Evolutionary conservation across 2,797 vertebrate genomes (phyloP).

Genomic region (Cuculus canorus): DNA sequence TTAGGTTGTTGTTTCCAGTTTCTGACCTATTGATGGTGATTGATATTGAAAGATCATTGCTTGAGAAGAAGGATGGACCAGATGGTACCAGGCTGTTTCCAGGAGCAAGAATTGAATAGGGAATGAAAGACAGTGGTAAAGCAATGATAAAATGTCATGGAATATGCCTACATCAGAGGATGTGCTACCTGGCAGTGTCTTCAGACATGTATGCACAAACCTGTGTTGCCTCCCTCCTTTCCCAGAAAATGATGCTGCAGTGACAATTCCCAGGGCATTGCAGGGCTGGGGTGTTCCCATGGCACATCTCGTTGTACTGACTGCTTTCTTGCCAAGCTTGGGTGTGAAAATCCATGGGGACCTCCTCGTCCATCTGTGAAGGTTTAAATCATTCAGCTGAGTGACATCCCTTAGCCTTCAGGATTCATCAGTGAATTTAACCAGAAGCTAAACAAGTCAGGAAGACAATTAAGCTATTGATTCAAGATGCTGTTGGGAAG

Average conservation of each 20-base stretch:
- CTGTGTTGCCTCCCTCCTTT: neutral
- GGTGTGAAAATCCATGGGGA: neutral
- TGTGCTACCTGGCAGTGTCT: neutral
- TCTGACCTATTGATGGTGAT: neutral
- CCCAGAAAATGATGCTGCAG: neutral
- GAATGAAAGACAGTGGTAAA: neutral
- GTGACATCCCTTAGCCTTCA: neutral
- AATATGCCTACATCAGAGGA: neutral
- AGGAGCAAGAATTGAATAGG: neutral
- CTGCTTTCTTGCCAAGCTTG: neutral
- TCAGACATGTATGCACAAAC: accelerated
- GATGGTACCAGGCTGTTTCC: neutral
- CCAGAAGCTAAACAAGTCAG: neutral
- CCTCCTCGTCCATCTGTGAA: neutral
- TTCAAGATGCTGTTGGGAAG: neutral
- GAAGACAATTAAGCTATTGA: conserved; percentile 39
- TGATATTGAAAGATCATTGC: neutral
- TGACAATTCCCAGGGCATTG: neutral
- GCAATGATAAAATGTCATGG: neutral
- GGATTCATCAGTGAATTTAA: neutral
- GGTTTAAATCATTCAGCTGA: neutral
- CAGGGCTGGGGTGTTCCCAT: neutral
- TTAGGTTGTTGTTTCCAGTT: neutral
- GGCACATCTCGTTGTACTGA: accelerated
- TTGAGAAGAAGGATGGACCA: neutral